These are phyloP conservation scores for Prunella strophiata DNA, from an alignment of 2,797 vertebrate species.

Conservation along the genomic window DNA sequence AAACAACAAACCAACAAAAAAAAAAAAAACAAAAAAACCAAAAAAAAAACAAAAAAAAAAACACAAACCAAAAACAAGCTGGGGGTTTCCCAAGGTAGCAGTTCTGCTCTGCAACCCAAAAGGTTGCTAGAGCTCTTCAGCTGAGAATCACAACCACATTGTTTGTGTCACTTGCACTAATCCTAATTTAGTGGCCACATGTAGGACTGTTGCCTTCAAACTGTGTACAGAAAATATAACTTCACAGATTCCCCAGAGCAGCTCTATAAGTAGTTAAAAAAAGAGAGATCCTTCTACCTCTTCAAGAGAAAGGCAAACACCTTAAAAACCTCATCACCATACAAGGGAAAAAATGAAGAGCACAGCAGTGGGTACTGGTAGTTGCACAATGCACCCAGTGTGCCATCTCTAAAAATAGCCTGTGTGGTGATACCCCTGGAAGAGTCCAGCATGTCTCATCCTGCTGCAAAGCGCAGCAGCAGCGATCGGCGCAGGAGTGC, in stretches of 20 bases:
- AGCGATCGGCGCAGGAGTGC: neutral
- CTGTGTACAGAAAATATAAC: neutral
- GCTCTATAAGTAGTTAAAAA: neutral
- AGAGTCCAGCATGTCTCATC: conserved; percentile 8
- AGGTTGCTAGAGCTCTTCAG: neutral
- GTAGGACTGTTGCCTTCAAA: neutral
- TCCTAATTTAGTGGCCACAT: neutral
- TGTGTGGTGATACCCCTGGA: neutral
- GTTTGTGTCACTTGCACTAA: neutral
- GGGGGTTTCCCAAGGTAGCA: neutral
- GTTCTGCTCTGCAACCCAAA: neutral
- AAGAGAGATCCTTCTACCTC: neutral
- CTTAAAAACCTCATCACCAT: conserved; percentile 43
- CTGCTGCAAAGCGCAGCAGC: neutral
- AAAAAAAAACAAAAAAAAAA: neutral
- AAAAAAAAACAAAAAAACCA: neutral
- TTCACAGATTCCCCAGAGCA: neutral
- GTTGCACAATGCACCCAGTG: neutral
- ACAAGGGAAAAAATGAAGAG: conserved; percentile 57
- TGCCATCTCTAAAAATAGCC: conserved; percentile 53
- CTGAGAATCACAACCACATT: neutral
- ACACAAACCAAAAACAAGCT: neutral
- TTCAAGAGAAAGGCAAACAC: conserved; percentile 21
- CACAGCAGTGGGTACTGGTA: neutral
- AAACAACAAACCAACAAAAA: neutral